Conservation (phyloP, 2,888 invertebrate species). For the Pristionchus entomophagus region DNA sequence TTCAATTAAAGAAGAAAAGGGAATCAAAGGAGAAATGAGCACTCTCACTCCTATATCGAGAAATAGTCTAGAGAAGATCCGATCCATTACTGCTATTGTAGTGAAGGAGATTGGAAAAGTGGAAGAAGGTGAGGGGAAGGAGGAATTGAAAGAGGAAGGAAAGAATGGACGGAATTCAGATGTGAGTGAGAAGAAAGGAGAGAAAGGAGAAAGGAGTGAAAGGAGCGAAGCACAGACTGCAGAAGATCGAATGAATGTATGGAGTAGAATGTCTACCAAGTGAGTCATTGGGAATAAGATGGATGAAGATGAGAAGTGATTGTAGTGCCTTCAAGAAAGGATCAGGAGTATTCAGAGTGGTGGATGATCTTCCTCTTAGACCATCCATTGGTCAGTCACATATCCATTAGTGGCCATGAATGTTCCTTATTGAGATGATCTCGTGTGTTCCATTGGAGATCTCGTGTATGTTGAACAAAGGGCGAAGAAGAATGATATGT, state of each 20-base stretch:
- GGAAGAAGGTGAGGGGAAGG: background rate
- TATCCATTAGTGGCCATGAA: background rate
- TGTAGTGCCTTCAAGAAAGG: background rate
- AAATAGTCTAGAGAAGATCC: background rate
- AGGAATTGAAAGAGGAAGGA: too few relatives aligned
- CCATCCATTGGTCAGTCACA: background rate
- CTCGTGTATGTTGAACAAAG: background rate
- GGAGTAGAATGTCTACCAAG: background rate
- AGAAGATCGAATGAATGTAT: conserved; percentile 27
- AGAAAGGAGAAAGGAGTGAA: too few relatives aligned
- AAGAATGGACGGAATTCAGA: background rate
- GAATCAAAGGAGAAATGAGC: background rate
- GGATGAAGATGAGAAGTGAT: background rate
- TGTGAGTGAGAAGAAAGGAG: background rate
- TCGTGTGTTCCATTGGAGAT: conserved; percentile 24
- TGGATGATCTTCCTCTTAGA: background rate
- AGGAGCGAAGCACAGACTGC: background rate
- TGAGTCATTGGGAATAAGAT: background rate
- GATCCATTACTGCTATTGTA: background rate
- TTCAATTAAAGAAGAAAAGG: background rate
- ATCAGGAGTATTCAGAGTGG: background rate
- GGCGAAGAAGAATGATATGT: background rate
- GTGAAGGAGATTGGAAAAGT: background rate
- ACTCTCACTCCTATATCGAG: background rate
- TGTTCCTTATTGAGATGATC: background rate